A percentile compares a stretch with the other conserved stretches of the same genome.
These are phyloP conservation scores for Palaemon carinicauda DNA, from an alignment of 1,140 invertebrate species.

Conservation along the genomic window DNA sequence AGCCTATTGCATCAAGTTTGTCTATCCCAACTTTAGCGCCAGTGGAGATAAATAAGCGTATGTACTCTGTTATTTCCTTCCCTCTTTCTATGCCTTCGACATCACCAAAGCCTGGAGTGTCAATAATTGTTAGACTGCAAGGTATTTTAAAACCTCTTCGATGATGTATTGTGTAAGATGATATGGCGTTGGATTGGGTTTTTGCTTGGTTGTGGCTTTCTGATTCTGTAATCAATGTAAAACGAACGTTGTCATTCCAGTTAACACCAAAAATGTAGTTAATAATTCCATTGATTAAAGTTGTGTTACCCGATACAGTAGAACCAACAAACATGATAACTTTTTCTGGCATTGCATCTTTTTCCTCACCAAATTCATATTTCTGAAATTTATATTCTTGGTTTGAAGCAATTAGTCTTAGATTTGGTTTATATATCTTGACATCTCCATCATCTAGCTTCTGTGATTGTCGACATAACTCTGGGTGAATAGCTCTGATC, in stretches of 20 bases:
- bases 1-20: background rate
- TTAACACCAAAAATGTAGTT: slow-evolving; percentile 1
- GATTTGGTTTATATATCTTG: background rate
- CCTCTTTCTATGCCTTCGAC: background rate
- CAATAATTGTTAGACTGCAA: background rate
- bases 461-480: background rate
- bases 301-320: background rate
- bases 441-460: background rate
- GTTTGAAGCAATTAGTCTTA: background rate
- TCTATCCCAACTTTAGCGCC: background rate
- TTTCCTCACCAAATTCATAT: slow-evolving; percentile 4
- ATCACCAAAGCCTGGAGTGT: background rate
- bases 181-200: background rate
- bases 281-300: background rate
- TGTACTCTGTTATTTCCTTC: background rate
- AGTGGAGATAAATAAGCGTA: background rate
- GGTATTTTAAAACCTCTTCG: background rate
- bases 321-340: background rate
- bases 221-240: background rate
- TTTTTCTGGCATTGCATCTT: background rate
- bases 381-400: background rate
- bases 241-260: background rate
- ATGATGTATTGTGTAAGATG: background rate
- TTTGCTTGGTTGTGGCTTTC: background rate
- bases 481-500: no score